phyloP scores from a whole-genome alignment of 2,888 invertebrate genomes.

The Sialis lutaria region DNA sequence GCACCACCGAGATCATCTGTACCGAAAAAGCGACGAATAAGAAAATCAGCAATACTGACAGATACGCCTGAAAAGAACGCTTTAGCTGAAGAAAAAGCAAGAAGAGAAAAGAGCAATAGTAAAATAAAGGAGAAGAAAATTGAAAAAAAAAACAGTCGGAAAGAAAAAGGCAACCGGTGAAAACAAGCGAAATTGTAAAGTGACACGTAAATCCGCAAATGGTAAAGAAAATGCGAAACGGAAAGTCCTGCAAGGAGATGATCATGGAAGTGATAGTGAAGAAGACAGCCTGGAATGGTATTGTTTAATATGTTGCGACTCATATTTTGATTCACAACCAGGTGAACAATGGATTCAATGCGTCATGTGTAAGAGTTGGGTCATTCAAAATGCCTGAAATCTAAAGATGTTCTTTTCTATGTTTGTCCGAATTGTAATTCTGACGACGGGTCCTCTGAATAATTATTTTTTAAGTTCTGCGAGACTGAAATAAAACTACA shows the following conservation, averaged over 20 bases:
- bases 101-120: background rate
- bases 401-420: too few species aligned
- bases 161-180: constrained; percentile 6
- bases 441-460: too few species aligned
- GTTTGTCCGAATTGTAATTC: too few species aligned
- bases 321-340: background rate
- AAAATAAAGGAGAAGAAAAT: constrained; percentile 5
- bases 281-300: constrained; percentile 1
- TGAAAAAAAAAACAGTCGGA: too few species aligned
- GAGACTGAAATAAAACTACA: too few species aligned
- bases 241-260: constrained; percentile 5
- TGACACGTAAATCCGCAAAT: background rate
- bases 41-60: constrained; percentile 9
- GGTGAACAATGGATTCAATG: constrained; percentile 2
- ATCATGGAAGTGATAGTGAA: background rate
- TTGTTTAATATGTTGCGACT: background rate
- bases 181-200: constrained; percentile 3
- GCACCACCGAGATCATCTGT: constrained; percentile 7
- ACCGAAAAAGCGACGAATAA: too few species aligned
- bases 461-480: too few species aligned
- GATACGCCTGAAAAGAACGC: constrained; percentile 11
- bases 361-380: background rate
- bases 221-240: constrained; percentile 7
- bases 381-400: background rate
- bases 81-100: constrained; percentile 10